Percentiles rank a stretch among this genome's conserved stretches.
phyloP scores from a whole-genome alignment of 1,140 invertebrate genomes.

The Drosophila albomicans region DNA sequence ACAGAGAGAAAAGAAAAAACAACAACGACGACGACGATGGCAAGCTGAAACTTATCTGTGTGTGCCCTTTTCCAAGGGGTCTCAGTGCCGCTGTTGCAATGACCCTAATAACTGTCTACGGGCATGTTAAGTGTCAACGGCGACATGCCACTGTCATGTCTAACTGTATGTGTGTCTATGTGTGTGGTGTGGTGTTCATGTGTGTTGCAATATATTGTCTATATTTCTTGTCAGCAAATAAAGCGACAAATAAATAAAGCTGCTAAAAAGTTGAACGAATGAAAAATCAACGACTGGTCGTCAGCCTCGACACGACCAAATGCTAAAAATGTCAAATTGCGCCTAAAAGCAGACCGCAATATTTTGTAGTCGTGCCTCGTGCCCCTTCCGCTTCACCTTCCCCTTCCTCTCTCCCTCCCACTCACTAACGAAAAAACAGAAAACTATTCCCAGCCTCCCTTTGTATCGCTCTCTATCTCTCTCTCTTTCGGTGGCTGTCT shows the following conservation, averaged over 20 bases:
- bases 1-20: constrained; percentile 20
- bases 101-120: constrained; percentile 82
- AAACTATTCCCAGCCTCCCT: constrained; percentile 58
- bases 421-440: not conserved
- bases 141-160: constrained; percentile 77
- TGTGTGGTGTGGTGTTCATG: constrained; percentile 11
- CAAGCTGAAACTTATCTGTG: constrained; percentile 50
- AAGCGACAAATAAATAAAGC: constrained; percentile 81
- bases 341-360: constrained; percentile 79
- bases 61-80: constrained; percentile 30
- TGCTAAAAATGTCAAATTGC: constrained; percentile 78
- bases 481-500: not conserved
- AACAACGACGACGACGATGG: constrained; percentile 3
- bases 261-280: constrained; percentile 72
- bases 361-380: constrained; percentile 52
- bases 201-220: constrained; percentile 73
- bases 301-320: constrained; percentile 13
- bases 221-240: constrained; percentile 81
- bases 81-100: constrained; percentile 46
- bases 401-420: not conserved
- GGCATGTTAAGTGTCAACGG: constrained; percentile 81
- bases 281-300: constrained; percentile 40
- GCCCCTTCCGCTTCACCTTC: not conserved
- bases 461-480: not conserved
- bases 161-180: constrained; percentile 24